Base-by-base conservation (phyloP, 2,888 invertebrate species). In the Hedya salicella region DNA sequence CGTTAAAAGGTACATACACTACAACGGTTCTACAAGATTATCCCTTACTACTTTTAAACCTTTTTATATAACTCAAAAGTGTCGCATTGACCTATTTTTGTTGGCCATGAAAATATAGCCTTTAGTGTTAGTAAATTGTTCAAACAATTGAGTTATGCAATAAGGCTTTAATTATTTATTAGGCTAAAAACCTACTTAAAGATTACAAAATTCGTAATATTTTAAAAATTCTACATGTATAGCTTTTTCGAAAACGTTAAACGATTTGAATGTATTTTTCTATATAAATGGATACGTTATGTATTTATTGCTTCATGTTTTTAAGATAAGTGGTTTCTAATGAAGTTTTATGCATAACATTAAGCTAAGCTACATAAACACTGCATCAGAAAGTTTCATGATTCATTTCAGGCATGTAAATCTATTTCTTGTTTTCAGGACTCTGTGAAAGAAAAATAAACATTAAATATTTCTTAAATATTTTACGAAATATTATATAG, bases 361-460 rank as follows among this genome's bases (percentile, higher is more conserved):
- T 62, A 46, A 59, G 42, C 61, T 62, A 44, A 54, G 48, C 62
- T 69, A 49, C 17, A 56, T 52, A n/a, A 42, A 36, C 36, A 36
- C 9, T 2, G 36, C 36, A 16, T 59, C 21, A 62, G 60, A 50
- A 40, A 30, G 17, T 30, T 68, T 39, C 17, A 44, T 60, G 8
- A 69, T 68, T 70, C 68, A 68, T 72, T 71, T 76, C 69, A 72
- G 74, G 72, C 69, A 72, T 74, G 72, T 71, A 72, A 72, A 61
- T 68, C 67, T 75, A 78, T 67, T 83, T 85, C 77, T 91, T 91
- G 75, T 81, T 87, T 76, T 90, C 90, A 40, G 91, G 89, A 82
- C 90, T 91, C 91, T 91, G 90, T 57, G 25, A 84, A 86, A 76
- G 76, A 77, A 78, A 69, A 56, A 63, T 44, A 44, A 49, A 17